phyloP scores from a whole-genome alignment of 2,888 invertebrate species.

The Itoplectis maculator region DNA sequence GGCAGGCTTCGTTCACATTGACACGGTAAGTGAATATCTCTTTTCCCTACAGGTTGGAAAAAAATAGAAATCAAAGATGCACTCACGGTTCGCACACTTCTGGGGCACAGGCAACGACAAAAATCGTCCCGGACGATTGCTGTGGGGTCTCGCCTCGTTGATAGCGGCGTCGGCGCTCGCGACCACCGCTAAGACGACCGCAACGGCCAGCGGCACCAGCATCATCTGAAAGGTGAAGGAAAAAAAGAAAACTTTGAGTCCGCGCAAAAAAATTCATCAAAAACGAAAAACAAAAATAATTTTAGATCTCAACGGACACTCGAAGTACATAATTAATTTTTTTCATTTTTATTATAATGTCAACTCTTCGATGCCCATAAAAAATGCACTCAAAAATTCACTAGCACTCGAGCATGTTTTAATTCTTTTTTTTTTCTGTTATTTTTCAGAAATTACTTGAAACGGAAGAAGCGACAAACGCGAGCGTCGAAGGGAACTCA shows the following conservation, averaged over 20 bases:
- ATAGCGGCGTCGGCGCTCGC: conserved; percentile 85
- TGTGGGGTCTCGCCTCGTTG: conserved; percentile 87
- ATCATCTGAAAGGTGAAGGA: conserved; percentile 88
- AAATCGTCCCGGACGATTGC: conserved; percentile 93
- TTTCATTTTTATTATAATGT: too few relatives aligned
- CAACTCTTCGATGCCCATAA: too few relatives aligned
- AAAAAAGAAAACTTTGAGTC: background rate
- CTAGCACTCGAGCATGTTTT: background rate
- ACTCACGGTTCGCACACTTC: conserved; percentile 95
- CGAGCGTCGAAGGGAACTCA: conserved; percentile 40
- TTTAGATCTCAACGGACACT: too few relatives aligned
- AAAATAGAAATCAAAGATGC: conserved; percentile 29
- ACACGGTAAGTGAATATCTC: background rate
- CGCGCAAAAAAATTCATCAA: background rate
- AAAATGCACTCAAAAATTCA: background rate
- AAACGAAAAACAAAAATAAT: background rate
- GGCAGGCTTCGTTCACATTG: background rate
- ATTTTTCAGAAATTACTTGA: background rate
- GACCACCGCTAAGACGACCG: conserved; percentile 86
- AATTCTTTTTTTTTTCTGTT: background rate
- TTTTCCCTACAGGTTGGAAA: background rate
- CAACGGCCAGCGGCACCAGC: conserved; percentile 88
- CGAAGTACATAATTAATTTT: too few relatives aligned
- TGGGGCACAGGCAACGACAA: conserved; percentile 92
- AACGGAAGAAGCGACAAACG: conserved; percentile 16